Evolutionary conservation across 92 coral and sea anemone genomes (phyloP), one percentile per base, ranked within the genome.

Genomic region (Meandrina meandrites): DNA sequence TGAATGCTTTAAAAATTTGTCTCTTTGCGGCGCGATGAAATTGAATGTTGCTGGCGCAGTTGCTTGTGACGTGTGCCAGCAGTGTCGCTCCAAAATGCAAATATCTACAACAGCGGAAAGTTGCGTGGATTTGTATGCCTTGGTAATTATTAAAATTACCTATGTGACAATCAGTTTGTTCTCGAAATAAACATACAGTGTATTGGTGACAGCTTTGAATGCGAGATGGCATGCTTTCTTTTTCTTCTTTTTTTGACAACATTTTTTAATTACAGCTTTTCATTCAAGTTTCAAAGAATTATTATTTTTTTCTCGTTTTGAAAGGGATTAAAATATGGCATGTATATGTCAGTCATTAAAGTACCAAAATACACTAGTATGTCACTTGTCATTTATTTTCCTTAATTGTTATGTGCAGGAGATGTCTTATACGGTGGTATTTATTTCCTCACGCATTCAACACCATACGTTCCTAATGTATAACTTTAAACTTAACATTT

Each of bases 51-150:
- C 57, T 13, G 36, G 37, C 35, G 9, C 12, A 1, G 56, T 21
- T 58, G 28, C 83, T 57, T 35, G 50, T 34, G 31, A 24, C 37
- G 18, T 19, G n/a, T n/a, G n/a, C n/a, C 67, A 53, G 5, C 81
- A 78, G 56, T 60, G 48, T 5, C 53, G 50, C 27, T 35, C n/a
- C 45, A 73, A 73, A 72, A 81, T 81, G 76, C 76, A 81, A 81
- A 81, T 81, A 35, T 68, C 0, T 45, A 19, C 57, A 6, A 8
- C 8, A 47, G 37, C 40, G 64, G n/a, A 34, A 47, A 67, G 6
- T 21, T n/a, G n/a, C 75, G 36, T 80, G 12, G 69, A 62, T 58
- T 64, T 60, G 73, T 35, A 13, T 62, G 0, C 74, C 27, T 22
- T 37, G 51, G 84, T 48, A 22, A 66, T 81, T 64, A 81, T 64